A percentile compares a stretch with the other conserved stretches of the same genome.
Conservation (phyloP, 2,888 invertebrate genomes). For the Argyresthia albistria region DNA sequence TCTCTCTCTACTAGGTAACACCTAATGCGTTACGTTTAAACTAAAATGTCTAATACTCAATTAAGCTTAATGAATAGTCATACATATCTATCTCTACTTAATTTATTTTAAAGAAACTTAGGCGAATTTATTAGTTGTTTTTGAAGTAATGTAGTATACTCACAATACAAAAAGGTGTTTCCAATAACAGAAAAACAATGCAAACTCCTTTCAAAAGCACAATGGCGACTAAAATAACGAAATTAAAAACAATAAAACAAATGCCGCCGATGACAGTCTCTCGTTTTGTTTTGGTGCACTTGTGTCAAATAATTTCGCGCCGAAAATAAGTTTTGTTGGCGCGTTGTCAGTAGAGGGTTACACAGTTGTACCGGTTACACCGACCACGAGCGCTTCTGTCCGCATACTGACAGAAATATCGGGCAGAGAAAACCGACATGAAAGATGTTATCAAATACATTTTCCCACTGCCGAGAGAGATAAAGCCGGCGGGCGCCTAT, state of each 20-base stretch:
- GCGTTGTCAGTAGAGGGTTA: slow-evolving; percentile 7
- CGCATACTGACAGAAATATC: slow-evolving; percentile 41
- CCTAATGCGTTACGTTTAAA: no score
- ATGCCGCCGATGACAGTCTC: not conserved
- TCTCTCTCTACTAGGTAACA: no score
- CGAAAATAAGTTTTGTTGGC: slow-evolving; percentile 41
- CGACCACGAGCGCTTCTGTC: slow-evolving; percentile 23
- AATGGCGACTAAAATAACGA: not conserved
- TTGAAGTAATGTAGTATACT: no score
- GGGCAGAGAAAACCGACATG: slow-evolving; percentile 23
- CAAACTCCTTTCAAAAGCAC: not conserved
- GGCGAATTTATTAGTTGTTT: no score
- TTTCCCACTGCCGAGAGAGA: not conserved
- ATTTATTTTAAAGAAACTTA: no score
- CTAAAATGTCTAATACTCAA: no score
- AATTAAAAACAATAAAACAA: no score
- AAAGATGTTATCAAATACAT: slow-evolving; percentile 22
- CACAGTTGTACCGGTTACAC: not conserved
- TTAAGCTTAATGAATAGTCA: no score
- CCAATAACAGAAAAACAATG: no score
- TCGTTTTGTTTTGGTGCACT: slow-evolving; percentile 17
- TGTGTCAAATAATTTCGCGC: slow-evolving; percentile 37
- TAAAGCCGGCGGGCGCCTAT: not conserved
- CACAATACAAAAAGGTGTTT: no score
- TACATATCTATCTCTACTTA: no score